A percentile compares a stretch with the other conserved stretches of the same genome.
Conservation (phyloP, 2,113 vertebrate genomes). For the Willisornis vidua region DNA sequence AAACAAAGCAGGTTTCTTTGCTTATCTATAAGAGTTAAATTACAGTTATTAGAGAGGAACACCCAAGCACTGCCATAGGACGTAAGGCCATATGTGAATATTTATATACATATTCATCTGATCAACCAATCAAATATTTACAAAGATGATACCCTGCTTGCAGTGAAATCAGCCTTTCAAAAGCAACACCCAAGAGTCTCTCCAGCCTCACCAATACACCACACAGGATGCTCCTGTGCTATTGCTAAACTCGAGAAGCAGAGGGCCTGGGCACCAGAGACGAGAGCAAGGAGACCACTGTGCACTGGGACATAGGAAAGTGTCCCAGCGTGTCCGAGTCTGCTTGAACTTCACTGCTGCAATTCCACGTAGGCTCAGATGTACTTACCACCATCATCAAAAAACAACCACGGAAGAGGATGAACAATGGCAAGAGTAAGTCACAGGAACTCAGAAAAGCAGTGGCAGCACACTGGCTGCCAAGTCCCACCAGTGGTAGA, state of each 20-base stretch:
- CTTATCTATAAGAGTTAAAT: not conserved
- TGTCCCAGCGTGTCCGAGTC: not conserved
- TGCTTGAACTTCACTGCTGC: not conserved
- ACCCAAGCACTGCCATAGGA: not conserved
- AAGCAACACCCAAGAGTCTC: not conserved
- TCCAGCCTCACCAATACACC: not conserved
- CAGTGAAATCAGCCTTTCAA: not conserved
- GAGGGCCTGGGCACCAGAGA: not conserved
- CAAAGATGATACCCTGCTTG: not conserved
- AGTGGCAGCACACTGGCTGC: not conserved
- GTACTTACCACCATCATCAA: not conserved
- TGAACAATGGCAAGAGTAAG: not conserved
- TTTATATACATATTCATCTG: not conserved
- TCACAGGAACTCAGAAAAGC: not conserved
- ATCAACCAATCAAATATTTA: not conserved
- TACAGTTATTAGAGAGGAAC: not conserved
- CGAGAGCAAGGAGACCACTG: not conserved
- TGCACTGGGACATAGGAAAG: not conserved
- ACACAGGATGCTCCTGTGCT: not conserved
- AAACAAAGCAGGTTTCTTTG: not conserved
- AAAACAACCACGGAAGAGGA: not conserved
- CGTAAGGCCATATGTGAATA: not conserved
- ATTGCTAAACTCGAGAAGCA: not conserved
- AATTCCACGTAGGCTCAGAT: rapidly evolving
- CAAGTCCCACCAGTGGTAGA: not conserved